Conservation (phyloP, 2,113 vertebrate genomes). For the Xenopus laevis region DNA sequence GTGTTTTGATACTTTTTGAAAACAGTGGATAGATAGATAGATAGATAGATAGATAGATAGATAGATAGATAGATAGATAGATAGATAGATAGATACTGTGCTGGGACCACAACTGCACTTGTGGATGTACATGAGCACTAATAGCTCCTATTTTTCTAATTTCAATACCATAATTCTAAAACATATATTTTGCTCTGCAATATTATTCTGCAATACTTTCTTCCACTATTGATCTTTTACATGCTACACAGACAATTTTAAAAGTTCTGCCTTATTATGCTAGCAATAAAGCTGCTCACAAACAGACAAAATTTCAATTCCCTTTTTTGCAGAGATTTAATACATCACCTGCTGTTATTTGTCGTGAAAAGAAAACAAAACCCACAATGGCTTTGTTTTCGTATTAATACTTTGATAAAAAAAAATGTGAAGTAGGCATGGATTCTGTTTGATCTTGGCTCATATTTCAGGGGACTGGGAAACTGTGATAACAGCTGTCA, state of each 20-base stretch:
- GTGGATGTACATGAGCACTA: too few species aligned
- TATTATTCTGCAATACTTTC: neutral
- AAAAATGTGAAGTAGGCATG: slow-evolving; percentile 40
- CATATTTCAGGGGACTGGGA: slow-evolving; percentile 53
- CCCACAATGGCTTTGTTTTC: slow-evolving; percentile 45
- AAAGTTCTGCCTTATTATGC: slow-evolving; percentile 42
- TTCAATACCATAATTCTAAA: too few species aligned
- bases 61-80: too few species aligned
- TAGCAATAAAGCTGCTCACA: slow-evolving; percentile 37
- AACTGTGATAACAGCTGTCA: slow-evolving; percentile 45
- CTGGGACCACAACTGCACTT: too few species aligned
- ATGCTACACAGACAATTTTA: slow-evolving; percentile 30
- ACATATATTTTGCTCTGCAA: too few species aligned
- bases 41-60: too few species aligned
- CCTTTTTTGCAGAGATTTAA: slow-evolving; percentile 12
- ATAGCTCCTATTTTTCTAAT: too few species aligned
- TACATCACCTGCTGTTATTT: slow-evolving; percentile 30
- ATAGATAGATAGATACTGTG: too few species aligned
- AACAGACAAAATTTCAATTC: slow-evolving; percentile 26
- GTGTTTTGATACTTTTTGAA: too few species aligned
- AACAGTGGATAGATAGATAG: too few species aligned
- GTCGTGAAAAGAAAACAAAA: slow-evolving; percentile 33
- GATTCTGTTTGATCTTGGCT: slow-evolving; percentile 49
- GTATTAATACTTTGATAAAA: slow-evolving; percentile 33
- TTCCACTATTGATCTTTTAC: slow-evolving; percentile 25